phyloP scores from a whole-genome alignment of 2,888 invertebrate genomes.

The Pyrrhia umbra region DNA sequence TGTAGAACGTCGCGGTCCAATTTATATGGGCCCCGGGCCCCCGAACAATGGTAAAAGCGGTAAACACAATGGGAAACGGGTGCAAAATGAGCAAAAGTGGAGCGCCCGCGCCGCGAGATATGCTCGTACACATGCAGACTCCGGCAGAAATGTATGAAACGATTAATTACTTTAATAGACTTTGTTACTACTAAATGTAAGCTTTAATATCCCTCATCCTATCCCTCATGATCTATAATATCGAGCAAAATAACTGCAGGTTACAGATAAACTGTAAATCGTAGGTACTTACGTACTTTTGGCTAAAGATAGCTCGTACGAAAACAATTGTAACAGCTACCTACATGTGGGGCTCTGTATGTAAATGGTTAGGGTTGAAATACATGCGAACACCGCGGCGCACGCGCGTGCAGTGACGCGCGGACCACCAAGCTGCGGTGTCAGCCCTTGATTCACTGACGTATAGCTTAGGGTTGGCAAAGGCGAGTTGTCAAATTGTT shows the following conservation, averaged over 20 bases:
- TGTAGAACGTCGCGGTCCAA: constrained; percentile 85
- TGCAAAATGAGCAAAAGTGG: constrained; percentile 85
- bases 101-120: constrained; percentile 56
- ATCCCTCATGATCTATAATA: background rate
- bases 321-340: constrained; percentile 50
- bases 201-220: constrained; percentile 7
- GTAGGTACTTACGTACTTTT: constrained; percentile 25
- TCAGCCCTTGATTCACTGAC: constrained; percentile 88
- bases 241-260: background rate
- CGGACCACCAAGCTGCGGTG: constrained; percentile 87
- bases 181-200: constrained; percentile 8
- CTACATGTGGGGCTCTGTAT: constrained; percentile 68
- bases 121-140: constrained; percentile 55
- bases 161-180: constrained; percentile 56
- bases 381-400: constrained; percentile 79
- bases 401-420: constrained; percentile 86
- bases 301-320: constrained; percentile 47
- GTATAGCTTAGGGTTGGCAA: constrained; percentile 76
- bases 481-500: constrained; percentile 2
- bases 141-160: constrained; percentile 48
- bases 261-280: background rate
- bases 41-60: constrained; percentile 89
- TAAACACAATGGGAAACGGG: constrained; percentile 87
- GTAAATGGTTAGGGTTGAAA: constrained; percentile 85
- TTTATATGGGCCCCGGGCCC: constrained; percentile 85